Conservation (phyloP, 2,113 vertebrate genomes). For the Ptyas mucosa region DNA sequence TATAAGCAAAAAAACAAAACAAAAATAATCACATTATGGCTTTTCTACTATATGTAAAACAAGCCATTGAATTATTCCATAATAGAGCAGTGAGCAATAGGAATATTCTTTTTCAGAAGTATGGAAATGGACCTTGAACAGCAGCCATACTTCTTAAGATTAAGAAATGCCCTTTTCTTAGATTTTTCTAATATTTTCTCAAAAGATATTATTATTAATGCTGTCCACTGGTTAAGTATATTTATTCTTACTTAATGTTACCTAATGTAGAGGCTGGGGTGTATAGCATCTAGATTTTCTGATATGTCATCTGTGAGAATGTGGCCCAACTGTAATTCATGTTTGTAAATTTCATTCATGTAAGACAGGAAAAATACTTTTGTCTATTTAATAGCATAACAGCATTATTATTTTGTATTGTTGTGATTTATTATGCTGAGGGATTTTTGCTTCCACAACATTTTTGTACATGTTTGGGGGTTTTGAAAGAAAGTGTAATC, state of each 20-base stretch:
- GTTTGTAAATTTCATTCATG: not conserved
- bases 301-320: not conserved
- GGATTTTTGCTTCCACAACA: conserved; percentile 1
- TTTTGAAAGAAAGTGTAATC: conserved; percentile 16
- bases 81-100: not conserved
- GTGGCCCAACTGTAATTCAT: not conserved
- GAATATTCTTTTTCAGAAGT: not conserved
- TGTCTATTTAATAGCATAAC: not conserved
- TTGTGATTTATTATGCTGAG: conserved; percentile 10
- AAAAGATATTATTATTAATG: not conserved
- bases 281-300: not conserved
- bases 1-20: not conserved
- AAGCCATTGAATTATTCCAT: not conserved
- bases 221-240: not conserved
- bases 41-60: not conserved
- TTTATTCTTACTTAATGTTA: not conserved
- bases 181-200: not conserved
- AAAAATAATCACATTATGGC: not conserved
- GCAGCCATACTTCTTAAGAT: not conserved
- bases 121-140: not conserved
- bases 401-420: conserved; percentile 16
- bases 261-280: not conserved
- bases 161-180: not conserved
- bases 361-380: conserved; percentile 7
- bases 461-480: conserved; percentile 22